Conservation (phyloP, 2,113 vertebrate genomes). For the Glaucomys volans region DNA sequence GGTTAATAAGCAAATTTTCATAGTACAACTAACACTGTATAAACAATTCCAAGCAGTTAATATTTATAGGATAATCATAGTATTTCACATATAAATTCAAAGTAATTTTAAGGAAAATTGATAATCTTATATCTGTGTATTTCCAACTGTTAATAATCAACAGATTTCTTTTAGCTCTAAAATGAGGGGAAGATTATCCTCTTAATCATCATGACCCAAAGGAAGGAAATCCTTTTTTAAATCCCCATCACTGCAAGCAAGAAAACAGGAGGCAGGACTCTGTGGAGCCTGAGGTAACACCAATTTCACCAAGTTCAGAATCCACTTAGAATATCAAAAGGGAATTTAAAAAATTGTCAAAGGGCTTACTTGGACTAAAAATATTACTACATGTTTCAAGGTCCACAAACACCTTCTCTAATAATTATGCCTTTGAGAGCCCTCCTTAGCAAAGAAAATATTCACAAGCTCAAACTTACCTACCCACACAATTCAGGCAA, state of each 20-base stretch:
- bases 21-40: neutral
- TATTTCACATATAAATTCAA: slow-evolving; percentile 52
- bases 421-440: slow-evolving; percentile 62
- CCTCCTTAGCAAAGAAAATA: slow-evolving; percentile 72
- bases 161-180: neutral
- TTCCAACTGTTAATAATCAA: slow-evolving; percentile 6
- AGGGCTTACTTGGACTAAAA: slow-evolving; percentile 52
- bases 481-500: slow-evolving; percentile 16
- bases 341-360: slow-evolving; percentile 15
- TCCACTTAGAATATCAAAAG: slow-evolving; percentile 27
- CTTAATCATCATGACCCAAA: neutral
- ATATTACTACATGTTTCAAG: slow-evolving; percentile 33
- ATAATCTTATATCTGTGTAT: neutral
- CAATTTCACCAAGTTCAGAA: slow-evolving; percentile 53
- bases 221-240: slow-evolving; percentile 55
- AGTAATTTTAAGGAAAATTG: slow-evolving; percentile 32
- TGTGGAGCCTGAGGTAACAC: neutral
- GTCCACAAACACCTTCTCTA: slow-evolving; percentile 53
- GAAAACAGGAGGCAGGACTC: neutral
- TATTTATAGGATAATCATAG: neutral
- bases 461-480: slow-evolving; percentile 62
- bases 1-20: slow-evolving; percentile 65
- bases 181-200: neutral
- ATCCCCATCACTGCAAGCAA: neutral
- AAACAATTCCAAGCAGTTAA: slow-evolving; percentile 60